These are phyloP conservation scores for Trachelus stipa DNA, from an alignment of 2,888 invertebrate species.

Conservation along the genomic window DNA sequence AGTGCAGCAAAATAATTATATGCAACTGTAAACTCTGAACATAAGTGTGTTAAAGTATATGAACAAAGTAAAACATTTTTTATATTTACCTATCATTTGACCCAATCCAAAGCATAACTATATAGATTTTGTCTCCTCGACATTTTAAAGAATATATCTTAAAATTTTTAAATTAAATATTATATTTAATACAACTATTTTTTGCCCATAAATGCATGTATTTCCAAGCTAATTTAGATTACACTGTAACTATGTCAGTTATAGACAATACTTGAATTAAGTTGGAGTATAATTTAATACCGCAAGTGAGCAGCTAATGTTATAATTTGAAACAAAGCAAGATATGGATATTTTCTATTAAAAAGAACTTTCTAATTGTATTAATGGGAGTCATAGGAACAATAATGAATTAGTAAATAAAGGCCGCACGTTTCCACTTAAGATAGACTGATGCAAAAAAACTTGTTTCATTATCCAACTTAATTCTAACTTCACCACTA, in stretches of 20 bases:
- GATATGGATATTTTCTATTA: not conserved
- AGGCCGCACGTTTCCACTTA: not conserved
- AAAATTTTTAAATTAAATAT: no score
- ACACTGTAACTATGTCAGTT: no score
- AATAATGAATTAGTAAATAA: not conserved
- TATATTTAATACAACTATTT: no score
- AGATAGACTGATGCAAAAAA: not conserved
- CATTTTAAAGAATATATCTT: not conserved
- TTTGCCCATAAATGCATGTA: no score
- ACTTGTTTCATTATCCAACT: not conserved
- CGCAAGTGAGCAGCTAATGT: not conserved
- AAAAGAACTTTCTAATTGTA: not conserved
- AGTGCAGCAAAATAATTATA: not conserved
- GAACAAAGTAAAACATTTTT: not conserved
- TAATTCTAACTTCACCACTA: not conserved
- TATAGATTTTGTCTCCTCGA: not conserved
- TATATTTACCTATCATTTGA: not conserved
- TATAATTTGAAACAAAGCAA: not conserved
- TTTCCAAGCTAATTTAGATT: no score
- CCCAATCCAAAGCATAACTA: not conserved
- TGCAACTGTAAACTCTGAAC: not conserved
- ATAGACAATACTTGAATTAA: no score
- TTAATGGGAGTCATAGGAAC: not conserved
- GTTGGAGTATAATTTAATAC: not conserved
- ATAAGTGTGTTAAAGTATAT: not conserved